Evolutionary conservation across 1,140 invertebrate genomes (phyloP).

Genomic region (Caenorhabditis elegans): DNA sequence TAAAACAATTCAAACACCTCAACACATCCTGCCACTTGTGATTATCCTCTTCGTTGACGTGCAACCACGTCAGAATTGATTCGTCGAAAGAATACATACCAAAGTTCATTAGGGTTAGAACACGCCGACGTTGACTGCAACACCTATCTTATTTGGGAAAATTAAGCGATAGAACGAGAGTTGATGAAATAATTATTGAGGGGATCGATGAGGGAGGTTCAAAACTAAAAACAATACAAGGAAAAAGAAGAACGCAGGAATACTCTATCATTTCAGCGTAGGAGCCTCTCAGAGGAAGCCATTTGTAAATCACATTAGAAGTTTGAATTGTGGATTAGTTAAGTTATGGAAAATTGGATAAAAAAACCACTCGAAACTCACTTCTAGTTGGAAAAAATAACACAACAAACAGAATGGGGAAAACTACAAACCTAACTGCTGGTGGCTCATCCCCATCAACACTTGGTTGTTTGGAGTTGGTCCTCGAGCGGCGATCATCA

Average conservation of each 20-base stretch:
- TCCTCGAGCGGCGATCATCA: slow-evolving; percentile 44
- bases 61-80: slow-evolving; percentile 60
- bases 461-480: slow-evolving; percentile 32
- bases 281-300: slow-evolving; percentile 28
- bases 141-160: slow-evolving; percentile 33
- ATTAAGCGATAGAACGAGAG: slow-evolving; percentile 12
- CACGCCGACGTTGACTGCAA: slow-evolving; percentile 61
- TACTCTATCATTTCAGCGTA: slow-evolving; percentile 19
- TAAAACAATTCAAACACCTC: slow-evolving; percentile 12
- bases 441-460: slow-evolving; percentile 36
- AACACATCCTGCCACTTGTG: slow-evolving; percentile 36
- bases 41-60: slow-evolving; percentile 53
- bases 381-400: background rate
- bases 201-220: background rate
- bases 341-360: slow-evolving; percentile 19
- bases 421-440: slow-evolving; percentile 35
- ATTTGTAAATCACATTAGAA: slow-evolving; percentile 1
- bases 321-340: slow-evolving; percentile 16
- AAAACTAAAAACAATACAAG: slow-evolving; percentile 28
- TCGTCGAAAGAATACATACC: slow-evolving; percentile 63
- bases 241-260: slow-evolving; percentile 18
- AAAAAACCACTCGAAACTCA: slow-evolving; percentile 28
- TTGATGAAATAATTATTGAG: background rate
- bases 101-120: slow-evolving; percentile 62
- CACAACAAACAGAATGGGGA: background rate